phyloP scores from a whole-genome alignment of 2,113 vertebrate genomes.

The Euleptes europaea region DNA sequence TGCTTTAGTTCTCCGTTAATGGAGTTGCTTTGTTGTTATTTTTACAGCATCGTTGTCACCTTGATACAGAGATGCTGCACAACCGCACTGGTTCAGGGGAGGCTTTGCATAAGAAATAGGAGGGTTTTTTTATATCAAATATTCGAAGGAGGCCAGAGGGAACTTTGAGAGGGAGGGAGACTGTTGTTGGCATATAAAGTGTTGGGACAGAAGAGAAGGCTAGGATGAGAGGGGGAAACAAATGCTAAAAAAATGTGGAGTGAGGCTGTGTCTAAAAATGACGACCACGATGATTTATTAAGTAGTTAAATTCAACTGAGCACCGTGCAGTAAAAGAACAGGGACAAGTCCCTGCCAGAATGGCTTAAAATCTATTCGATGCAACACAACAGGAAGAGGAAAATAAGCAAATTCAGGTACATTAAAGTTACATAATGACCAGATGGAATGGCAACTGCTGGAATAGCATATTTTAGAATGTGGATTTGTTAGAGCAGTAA shows the following conservation, averaged over 20 bases:
- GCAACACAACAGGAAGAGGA: background rate
- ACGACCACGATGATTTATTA: background rate
- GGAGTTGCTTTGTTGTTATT: slow-evolving; percentile 11
- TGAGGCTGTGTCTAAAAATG: background rate
- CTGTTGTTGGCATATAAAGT: background rate
- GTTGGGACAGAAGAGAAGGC: background rate
- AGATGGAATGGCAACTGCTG: background rate
- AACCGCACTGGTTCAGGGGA: background rate
- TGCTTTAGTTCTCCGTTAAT: background rate
- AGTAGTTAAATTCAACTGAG: background rate
- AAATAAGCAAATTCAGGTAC: background rate
- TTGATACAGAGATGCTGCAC: background rate
- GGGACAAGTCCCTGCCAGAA: background rate
- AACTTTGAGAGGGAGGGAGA: background rate
- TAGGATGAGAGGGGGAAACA: background rate
- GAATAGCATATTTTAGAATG: background rate
- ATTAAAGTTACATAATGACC: slow-evolving; percentile 13
- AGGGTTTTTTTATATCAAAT: background rate
- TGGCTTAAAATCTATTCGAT: background rate
- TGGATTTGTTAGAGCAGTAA: background rate
- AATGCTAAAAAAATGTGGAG: background rate
- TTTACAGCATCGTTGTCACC: background rate
- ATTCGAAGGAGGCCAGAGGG: background rate
- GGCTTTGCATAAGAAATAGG: background rate
- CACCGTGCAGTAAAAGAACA: background rate